These are phyloP conservation scores for Zenarchopterus dispar DNA, from an alignment of 2,797 vertebrate genomes.

Conservation along the genomic window DNA sequence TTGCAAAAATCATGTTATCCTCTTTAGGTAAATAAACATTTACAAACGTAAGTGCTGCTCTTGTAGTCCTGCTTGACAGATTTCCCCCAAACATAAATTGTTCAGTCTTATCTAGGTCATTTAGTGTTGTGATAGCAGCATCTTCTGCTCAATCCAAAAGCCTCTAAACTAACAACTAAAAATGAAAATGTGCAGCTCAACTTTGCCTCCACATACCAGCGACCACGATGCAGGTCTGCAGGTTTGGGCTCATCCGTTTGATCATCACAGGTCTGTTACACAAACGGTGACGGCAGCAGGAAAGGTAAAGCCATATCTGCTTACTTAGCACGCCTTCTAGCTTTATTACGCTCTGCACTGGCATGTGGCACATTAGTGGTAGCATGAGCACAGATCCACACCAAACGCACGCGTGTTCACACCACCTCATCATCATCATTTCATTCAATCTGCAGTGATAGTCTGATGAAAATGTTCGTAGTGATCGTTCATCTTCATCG, in stretches of 20 bases:
- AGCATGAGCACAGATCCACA: slow-evolving; percentile 16
- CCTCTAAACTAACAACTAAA: too few relatives aligned
- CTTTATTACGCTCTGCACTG: slow-evolving; percentile 45
- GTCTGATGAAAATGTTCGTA: neutral
- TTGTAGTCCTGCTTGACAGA: too few relatives aligned
- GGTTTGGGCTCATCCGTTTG: neutral
- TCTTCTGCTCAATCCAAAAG: too few relatives aligned
- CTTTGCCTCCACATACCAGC: neutral
- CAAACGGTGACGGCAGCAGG: slow-evolving; percentile 39
- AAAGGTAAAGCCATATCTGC: slow-evolving; percentile 26
- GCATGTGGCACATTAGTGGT: slow-evolving; percentile 45
- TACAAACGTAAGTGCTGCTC: too few relatives aligned
- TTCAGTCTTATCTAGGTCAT: too few relatives aligned
- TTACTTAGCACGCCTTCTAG: slow-evolving; percentile 33
- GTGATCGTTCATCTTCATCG: neutral
- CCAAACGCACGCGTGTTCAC: slow-evolving; percentile 7
- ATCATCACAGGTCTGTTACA: slow-evolving; percentile 23
- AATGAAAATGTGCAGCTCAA: slow-evolving; percentile 6
- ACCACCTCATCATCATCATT: slow-evolving; percentile 12
- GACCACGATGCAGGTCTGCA: slow-evolving; percentile 3
- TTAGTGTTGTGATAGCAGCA: too few relatives aligned
- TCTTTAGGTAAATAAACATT: too few relatives aligned
- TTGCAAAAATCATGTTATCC: too few relatives aligned
- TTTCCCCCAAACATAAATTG: too few relatives aligned
- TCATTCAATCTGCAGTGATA: slow-evolving; percentile 9